Evolutionary conservation across 2,113 vertebrate species (phyloP), one percentile per base, ranked within the genome.

Genomic region (Isurus oxyrinchus): DNA sequence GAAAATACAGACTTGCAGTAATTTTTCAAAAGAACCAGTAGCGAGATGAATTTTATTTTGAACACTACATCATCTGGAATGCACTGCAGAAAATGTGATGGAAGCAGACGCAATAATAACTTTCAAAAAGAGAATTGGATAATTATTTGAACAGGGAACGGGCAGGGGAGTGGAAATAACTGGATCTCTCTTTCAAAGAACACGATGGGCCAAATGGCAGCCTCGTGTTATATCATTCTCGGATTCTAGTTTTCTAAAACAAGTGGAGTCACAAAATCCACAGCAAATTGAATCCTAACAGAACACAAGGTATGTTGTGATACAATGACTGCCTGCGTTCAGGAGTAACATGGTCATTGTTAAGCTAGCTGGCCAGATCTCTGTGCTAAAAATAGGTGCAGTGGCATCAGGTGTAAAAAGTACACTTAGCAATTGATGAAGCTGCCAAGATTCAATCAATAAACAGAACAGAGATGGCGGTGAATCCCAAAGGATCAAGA

Each of bases 401-500:
- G 21, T 53, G n/a, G 3, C 93, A 95, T 25, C 23, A 21, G 23
- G 87, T 8, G n/a, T 67, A 10, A 23, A 69, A 44, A 95, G 93
- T 67, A 44, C n/a, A 95, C 67, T 44, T 95, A 67, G 63, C 61
- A 95, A 95, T 67, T 66, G 66, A 66, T 67, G 53, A 90, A 90
- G 1, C 40, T 90, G 87, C 27, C 87, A 57, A 55, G 53, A 44
- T 94, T 67, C 35, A 94, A 94, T 94, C 59, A 94, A 94, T 44
- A 66, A 94, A 7, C n/a, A 44, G 63, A 66, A 67, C 93, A 25
- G 19, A 94, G 93, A 49, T 44, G 14, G 59, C 2, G 1, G 16
- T 44, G 61, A 94, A 66, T 40, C 35, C 59, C 93, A 66, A 25
- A 90, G 35, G 35, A 49, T 66, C n/a, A 66, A 25, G 19, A 90